Evolutionary conservation across 1,140 invertebrate species (phyloP).

Genomic region (Hestina assimilis): DNA sequence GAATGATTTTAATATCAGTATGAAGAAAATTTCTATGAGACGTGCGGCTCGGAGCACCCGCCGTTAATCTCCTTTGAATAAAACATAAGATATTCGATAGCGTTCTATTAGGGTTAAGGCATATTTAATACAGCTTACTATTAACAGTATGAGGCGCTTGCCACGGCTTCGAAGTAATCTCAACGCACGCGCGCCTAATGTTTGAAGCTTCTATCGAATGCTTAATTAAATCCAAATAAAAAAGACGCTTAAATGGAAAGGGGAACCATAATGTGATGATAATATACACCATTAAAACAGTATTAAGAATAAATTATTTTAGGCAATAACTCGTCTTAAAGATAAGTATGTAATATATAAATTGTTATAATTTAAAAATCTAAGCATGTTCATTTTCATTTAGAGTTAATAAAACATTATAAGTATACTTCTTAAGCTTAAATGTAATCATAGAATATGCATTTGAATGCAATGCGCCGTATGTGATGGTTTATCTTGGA

Average conservation of each 20-base stretch:
- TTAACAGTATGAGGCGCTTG: slow-evolving; percentile 53
- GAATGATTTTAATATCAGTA: slow-evolving; percentile 52
- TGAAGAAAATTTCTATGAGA: slow-evolving; percentile 56
- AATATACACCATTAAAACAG: slow-evolving; percentile 2
- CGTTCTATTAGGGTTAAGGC: slow-evolving; percentile 62
- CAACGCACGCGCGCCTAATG: slow-evolving; percentile 48
- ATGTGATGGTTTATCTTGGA: slow-evolving; percentile 41
- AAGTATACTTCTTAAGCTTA: background rate
- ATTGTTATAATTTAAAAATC: background rate
- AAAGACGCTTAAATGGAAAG: slow-evolving; percentile 37
- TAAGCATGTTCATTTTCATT: no score
- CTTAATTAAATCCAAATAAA: slow-evolving; percentile 72
- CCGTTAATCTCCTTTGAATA: slow-evolving; percentile 70
- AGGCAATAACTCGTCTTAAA: no score
- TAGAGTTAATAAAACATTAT: no score
- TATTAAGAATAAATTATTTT: no score
- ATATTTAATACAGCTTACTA: slow-evolving; percentile 68
- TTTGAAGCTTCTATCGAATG: slow-evolving; percentile 41
- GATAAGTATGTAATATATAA: no score
- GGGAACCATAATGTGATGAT: slow-evolving; percentile 27
- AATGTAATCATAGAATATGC: slow-evolving; percentile 12
- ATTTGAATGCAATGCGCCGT: slow-evolving; percentile 17
- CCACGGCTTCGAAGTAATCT: slow-evolving; percentile 46
- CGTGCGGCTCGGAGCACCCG: slow-evolving; percentile 41
- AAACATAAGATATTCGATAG: slow-evolving; percentile 72